A percentile compares a stretch with the other conserved stretches of the same genome.
These are phyloP conservation scores for Chalcosyrphus nemorum DNA, from an alignment of 2,888 invertebrate genomes.

Conservation along the genomic window DNA sequence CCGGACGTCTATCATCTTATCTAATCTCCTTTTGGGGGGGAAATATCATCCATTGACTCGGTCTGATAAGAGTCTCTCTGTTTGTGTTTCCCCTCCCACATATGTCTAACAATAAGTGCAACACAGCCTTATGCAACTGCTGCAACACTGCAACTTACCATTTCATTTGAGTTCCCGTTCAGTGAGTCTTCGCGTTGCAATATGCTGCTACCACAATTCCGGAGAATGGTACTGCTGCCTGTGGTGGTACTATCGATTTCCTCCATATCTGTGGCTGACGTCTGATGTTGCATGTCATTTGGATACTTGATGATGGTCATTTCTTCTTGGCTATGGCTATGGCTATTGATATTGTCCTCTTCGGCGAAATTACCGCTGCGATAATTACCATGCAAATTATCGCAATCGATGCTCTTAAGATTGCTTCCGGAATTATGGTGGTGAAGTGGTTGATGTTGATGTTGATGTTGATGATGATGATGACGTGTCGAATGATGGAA, in stretches of 20 bases:
- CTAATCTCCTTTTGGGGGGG: not conserved
- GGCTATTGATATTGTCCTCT: constrained; percentile 71
- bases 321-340: too few relatives aligned
- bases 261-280: constrained; percentile 16
- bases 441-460: constrained; percentile 51
- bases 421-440: constrained; percentile 73
- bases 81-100: constrained; percentile 22
- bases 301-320: constrained; percentile 52
- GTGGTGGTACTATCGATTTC: constrained; percentile 30
- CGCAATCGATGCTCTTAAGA: constrained; percentile 76
- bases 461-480: constrained; percentile 45
- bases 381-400: constrained; percentile 77
- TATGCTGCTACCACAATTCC: constrained; percentile 1
- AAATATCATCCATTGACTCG: constrained; percentile 2
- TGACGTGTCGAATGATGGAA: constrained; percentile 67
- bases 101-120: not conserved
- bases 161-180: constrained; percentile 67
- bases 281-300: constrained; percentile 29
- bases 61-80: too few relatives aligned
- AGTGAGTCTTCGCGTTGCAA: constrained; percentile 47
- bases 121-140: constrained; percentile 32
- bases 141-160: constrained; percentile 54
- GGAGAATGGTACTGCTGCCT: constrained; percentile 16
- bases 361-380: constrained; percentile 77
- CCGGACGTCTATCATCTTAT: not conserved